Conservation (phyloP, 2,888 invertebrate species). For the Creontiades dilutus region DNA sequence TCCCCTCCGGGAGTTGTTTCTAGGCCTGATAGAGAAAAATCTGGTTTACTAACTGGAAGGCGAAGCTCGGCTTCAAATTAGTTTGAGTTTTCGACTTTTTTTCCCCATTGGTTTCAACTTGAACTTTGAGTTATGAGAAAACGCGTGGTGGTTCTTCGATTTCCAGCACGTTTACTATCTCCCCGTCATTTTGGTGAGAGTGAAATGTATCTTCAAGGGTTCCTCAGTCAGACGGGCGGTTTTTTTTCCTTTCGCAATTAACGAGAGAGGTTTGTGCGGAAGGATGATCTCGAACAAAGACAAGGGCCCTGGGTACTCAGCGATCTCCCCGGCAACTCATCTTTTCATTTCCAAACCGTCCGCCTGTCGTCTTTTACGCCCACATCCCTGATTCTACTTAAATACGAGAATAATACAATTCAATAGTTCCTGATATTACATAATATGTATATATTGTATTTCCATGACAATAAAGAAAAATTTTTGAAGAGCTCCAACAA, state of each 20-base stretch:
- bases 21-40: not conserved
- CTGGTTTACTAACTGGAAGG: not conserved
- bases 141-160: not conserved
- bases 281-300: slow-evolving; percentile 13
- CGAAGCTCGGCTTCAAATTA: not conserved
- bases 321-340: not conserved
- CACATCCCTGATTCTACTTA: not conserved
- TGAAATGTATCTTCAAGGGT: not conserved
- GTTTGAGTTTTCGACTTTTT: not conserved
- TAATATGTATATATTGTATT: too few relatives aligned
- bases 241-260: slow-evolving; percentile 31
- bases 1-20: not conserved
- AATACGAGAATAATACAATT: too few relatives aligned
- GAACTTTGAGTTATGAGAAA: not conserved
- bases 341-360: not conserved
- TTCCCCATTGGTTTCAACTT: too few relatives aligned
- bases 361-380: not conserved
- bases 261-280: not conserved
- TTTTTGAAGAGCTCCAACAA: too few relatives aligned
- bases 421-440: too few relatives aligned
- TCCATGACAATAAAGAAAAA: too few relatives aligned
- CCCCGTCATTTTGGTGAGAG: not conserved
- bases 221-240: not conserved
- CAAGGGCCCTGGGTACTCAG: not conserved
- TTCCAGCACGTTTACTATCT: not conserved